These are phyloP conservation scores for Indri indri DNA, from an alignment of 2,113 vertebrate species.

Conservation along the genomic window DNA sequence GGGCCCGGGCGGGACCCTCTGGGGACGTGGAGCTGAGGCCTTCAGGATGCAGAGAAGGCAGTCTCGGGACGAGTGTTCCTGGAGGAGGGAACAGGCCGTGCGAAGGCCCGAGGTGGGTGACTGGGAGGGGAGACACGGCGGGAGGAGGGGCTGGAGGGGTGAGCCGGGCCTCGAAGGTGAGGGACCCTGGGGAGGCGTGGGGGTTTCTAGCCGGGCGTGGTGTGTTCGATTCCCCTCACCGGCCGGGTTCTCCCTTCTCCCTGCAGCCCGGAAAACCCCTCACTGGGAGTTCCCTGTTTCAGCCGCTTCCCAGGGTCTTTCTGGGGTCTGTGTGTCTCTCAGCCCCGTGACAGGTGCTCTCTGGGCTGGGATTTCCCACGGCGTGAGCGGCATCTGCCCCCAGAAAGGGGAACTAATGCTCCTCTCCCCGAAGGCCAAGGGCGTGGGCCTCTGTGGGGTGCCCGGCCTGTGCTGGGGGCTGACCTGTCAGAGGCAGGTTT, in stretches of 20 bases:
- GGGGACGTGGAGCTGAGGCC: accelerated
- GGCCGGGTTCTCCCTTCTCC: background rate
- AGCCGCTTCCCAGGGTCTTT: background rate
- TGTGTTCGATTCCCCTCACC: background rate
- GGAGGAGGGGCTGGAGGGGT: background rate
- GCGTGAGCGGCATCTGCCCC: background rate
- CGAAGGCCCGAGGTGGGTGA: background rate
- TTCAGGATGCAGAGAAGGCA: background rate
- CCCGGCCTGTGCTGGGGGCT: accelerated
- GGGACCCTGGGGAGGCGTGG: accelerated
- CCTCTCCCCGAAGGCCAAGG: background rate
- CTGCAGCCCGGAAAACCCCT: background rate
- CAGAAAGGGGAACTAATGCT: background rate
- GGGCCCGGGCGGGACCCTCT: background rate
- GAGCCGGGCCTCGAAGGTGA: background rate
- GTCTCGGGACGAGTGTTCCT: background rate
- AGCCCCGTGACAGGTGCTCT: background rate
- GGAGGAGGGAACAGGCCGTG: background rate
- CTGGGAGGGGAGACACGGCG: accelerated
- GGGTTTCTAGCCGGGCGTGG: background rate
- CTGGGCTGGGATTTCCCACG: background rate
- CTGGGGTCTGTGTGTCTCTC: background rate
- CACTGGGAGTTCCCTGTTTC: background rate
- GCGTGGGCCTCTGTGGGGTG: accelerated
- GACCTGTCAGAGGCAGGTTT: background rate